These are phyloP conservation scores for Panthera tigris DNA, from an alignment of 2,113 vertebrate species.

Conservation along the genomic window DNA sequence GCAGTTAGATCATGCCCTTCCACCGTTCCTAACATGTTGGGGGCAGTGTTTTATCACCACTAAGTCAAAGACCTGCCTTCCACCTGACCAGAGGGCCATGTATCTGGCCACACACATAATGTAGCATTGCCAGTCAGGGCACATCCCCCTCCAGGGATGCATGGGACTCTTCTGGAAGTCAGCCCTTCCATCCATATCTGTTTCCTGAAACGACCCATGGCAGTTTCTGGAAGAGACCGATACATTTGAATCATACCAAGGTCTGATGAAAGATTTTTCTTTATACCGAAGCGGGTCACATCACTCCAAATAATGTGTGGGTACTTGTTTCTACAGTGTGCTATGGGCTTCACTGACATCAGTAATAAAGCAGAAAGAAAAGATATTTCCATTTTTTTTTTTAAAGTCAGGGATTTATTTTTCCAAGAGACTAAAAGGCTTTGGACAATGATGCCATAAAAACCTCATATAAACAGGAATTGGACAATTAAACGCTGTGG, in stretches of 20 bases:
- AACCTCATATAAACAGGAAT: not conserved
- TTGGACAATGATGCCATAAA: not conserved
- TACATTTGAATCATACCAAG: not conserved
- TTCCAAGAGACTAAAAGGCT: not conserved
- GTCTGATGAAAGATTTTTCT: not conserved
- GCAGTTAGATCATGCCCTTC: not conserved
- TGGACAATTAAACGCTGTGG: not conserved
- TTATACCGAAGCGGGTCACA: not conserved
- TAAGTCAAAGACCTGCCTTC: not conserved
- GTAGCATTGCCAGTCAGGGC: rapidly evolving
- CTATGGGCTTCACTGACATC: not conserved
- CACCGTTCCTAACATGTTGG: not conserved
- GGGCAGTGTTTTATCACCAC: not conserved
- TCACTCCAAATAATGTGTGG: not conserved
- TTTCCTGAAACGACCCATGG: not conserved
- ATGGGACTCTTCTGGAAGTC: not conserved
- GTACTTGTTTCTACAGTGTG: rapidly evolving
- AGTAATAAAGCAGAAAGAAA: not conserved
- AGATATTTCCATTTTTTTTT: not conserved
- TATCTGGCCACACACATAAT: rapidly evolving
- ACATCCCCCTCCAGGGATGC: not conserved
- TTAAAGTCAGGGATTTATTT: slow-evolving; percentile 13
- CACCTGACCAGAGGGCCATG: not conserved
- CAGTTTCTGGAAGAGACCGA: not conserved
- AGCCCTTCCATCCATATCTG: not conserved